Evolutionary conservation across 2,888 invertebrate genomes (phyloP).

Genomic region (Noctua comes): DNA sequence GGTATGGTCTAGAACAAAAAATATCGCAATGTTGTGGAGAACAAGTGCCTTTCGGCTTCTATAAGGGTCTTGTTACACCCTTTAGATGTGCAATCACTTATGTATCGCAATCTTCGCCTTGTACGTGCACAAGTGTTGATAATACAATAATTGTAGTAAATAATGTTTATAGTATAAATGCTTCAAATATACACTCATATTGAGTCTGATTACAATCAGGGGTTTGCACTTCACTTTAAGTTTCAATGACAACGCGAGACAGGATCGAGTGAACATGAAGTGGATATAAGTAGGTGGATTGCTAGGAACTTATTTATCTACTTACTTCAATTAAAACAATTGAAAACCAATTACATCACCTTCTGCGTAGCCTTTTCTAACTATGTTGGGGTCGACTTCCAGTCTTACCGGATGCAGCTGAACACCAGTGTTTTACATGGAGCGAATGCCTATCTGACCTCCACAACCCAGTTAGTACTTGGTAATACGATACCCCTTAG

Average conservation of each 20-base stretch:
- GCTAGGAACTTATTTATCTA: not conserved
- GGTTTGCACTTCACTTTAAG: slow-evolving; percentile 18
- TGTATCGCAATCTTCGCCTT: not conserved
- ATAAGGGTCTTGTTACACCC: no score
- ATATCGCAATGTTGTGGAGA: no score
- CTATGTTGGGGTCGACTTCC: not conserved
- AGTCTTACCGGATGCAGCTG: no score
- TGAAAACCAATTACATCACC: not conserved
- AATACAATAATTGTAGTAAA: not conserved
- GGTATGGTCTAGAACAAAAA: no score
- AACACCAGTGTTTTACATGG: no score
- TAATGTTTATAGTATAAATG: not conserved
- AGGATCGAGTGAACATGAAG: not conserved
- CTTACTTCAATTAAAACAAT: not conserved
- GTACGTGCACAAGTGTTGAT: slow-evolving; percentile 37
- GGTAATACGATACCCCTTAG: no score
- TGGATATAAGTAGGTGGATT: not conserved
- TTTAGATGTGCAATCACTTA: slow-evolving; percentile 1
- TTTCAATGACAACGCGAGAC: no score
- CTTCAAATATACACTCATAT: not conserved
- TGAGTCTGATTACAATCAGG: slow-evolving; percentile 5
- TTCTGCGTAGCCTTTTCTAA: no score
- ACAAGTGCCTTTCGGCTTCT: no score
- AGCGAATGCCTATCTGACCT: no score
- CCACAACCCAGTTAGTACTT: no score